Percentiles rank a stretch among this genome's conserved stretches.
phyloP scores from a whole-genome alignment of 2,797 vertebrate species.

The Botia kubotai region DNA sequence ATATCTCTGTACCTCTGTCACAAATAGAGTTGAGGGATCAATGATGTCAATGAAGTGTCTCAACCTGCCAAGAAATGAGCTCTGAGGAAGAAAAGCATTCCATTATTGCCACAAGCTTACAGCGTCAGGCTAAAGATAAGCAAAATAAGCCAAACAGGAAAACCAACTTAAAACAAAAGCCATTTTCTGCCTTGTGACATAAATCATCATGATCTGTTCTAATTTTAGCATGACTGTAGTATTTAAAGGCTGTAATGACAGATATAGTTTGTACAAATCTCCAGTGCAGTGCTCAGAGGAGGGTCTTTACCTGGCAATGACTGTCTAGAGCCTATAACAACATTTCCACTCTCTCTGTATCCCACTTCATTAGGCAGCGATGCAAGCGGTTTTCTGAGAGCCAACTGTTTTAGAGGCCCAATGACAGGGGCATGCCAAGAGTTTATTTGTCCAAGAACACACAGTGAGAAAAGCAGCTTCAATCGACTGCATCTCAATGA shows the following conservation, averaged over 20 bases:
- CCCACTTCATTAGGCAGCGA: conserved; percentile 45
- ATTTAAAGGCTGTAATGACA: conserved; percentile 5
- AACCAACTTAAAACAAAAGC: background rate
- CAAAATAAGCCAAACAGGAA: background rate
- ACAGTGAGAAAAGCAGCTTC: conserved; percentile 66
- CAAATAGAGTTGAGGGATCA: conserved; percentile 90
- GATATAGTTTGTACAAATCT: background rate
- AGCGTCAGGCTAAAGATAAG: background rate
- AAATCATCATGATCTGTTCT: conserved; percentile 2
- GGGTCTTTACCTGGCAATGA: conserved; percentile 13
- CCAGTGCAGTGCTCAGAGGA: conserved; percentile 11
- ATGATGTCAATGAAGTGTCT: conserved; percentile 93
- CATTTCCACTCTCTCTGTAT: conserved; percentile 28
- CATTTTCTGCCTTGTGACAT: background rate
- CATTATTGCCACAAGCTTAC: background rate
- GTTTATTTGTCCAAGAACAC: conserved; percentile 71
- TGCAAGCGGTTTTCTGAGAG: conserved; percentile 68
- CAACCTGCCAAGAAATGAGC: conserved; percentile 89
- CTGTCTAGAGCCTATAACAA: conserved; percentile 11
- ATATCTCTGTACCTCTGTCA: conserved; percentile 85
- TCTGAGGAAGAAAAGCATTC: conserved; percentile 70
- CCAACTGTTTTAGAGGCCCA: conserved; percentile 73
- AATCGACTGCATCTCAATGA: conserved; percentile 62
- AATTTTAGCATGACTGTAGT: conserved; percentile 24
- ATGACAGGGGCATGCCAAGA: conserved; percentile 68